Evolutionary conservation across 1,140 invertebrate genomes (phyloP).

Genomic region (Apocrypta bakeri): DNA sequence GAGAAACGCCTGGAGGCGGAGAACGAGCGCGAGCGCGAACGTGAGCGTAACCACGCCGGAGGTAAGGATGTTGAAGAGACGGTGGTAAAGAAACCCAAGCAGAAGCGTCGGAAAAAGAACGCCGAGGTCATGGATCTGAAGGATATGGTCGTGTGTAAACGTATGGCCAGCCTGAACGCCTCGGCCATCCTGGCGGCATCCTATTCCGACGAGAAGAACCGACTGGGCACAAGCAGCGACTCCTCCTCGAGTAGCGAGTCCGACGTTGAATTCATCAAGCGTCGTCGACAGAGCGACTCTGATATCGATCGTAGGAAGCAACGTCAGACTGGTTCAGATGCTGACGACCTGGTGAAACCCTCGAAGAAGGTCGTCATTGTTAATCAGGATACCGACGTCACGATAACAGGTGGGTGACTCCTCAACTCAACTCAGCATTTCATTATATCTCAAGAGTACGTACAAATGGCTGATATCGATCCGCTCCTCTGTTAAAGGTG

Average conservation of each 20-base stretch:
- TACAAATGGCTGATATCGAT: conserved; percentile 26
- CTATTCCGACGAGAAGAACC: conserved; percentile 85
- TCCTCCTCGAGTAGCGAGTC: conserved; percentile 73
- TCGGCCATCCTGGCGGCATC: conserved; percentile 93
- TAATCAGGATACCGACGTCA: conserved; percentile 89
- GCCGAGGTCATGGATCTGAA: conserved; percentile 89
- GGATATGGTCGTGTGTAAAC: conserved; percentile 90
- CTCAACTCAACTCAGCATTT: too few relatives aligned
- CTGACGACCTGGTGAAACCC: conserved; percentile 70
- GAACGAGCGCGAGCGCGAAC: not conserved
- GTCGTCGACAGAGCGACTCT: conserved; percentile 76
- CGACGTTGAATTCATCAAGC: conserved; percentile 71
- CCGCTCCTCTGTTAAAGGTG: conserved; percentile 74
- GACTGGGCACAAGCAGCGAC: conserved; percentile 75
- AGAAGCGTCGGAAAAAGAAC: conserved; percentile 74
- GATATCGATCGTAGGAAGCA: conserved; percentile 77
- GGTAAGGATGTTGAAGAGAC: conserved; percentile 4
- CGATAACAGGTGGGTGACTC: conserved; percentile 79
- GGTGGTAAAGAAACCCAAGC: conserved; percentile 65
- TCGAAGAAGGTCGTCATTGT: conserved; percentile 80
- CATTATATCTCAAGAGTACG: too few relatives aligned
- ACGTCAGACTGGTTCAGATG: conserved; percentile 64
- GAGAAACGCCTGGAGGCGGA: not conserved
- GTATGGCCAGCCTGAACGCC: conserved; percentile 95
- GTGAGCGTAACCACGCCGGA: conserved; percentile 35